Evolutionary conservation across 2,113 vertebrate species (phyloP).

Genomic region (Anguilla rostrata): DNA sequence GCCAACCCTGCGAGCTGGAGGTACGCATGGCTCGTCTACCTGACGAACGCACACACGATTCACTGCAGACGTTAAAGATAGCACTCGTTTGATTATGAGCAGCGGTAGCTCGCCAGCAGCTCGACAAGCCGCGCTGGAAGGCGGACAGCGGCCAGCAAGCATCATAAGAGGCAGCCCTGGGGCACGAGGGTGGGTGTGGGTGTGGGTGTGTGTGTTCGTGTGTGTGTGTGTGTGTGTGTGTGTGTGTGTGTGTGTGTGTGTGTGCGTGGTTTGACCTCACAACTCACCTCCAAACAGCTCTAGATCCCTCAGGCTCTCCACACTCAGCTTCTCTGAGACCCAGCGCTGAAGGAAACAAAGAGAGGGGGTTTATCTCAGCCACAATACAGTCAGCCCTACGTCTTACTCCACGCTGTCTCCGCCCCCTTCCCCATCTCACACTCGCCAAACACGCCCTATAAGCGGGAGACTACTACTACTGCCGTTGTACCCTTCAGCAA

Average conservation of each 20-base stretch:
- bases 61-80: background rate
- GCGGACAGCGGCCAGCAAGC: background rate
- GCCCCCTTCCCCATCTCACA: background rate
- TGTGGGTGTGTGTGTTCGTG: background rate
- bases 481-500: background rate
- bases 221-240: background rate
- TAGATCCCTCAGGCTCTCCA: slow-evolving; percentile 95
- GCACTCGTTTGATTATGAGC: background rate
- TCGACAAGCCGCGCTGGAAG: background rate
- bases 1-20: background rate
- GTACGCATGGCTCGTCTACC: background rate
- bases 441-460: background rate
- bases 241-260: background rate
- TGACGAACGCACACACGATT: background rate
- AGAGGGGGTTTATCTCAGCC: slow-evolving; percentile 11
- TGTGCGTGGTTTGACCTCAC: background rate
- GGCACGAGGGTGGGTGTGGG: background rate
- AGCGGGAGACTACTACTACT: background rate
- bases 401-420: background rate
- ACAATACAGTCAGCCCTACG: no score
- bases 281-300: slow-evolving; percentile 96
- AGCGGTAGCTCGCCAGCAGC: background rate
- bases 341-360: slow-evolving; percentile 79
- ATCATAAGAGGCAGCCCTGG: background rate
- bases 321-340: slow-evolving; percentile 97